These are phyloP conservation scores for Trialeurodes vaporariorum DNA, from an alignment of 1,140 invertebrate species.

Conservation along the genomic window DNA sequence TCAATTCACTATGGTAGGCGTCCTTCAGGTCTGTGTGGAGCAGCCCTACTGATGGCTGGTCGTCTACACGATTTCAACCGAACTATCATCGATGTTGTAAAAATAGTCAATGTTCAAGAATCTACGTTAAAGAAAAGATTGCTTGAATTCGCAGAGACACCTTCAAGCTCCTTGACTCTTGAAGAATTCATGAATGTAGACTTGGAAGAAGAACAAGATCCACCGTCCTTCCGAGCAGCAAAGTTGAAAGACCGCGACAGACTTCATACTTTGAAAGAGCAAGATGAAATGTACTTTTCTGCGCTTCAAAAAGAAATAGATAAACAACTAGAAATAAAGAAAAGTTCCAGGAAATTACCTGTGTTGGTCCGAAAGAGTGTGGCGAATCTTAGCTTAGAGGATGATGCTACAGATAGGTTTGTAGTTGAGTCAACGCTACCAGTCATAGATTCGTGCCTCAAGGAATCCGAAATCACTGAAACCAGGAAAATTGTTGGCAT, in stretches of 20 bases:
- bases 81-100: conserved; percentile 77
- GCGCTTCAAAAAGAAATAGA: conserved; percentile 64
- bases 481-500: neutral
- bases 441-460: neutral
- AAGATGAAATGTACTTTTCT: conserved; percentile 46
- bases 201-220: conserved; percentile 94
- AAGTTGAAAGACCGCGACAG: conserved; percentile 74
- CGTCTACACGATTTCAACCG: conserved; percentile 85
- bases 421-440: neutral
- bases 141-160: conserved; percentile 91
- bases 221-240: conserved; percentile 84
- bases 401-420: neutral
- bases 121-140: conserved; percentile 85
- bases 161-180: conserved; percentile 70
- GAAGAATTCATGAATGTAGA: conserved; percentile 97
- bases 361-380: neutral
- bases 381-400: neutral
- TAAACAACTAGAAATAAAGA: conserved; percentile 46
- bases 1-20: conserved; percentile 17
- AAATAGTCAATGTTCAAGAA: conserved; percentile 93
- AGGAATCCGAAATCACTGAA: neutral
- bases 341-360: neutral
- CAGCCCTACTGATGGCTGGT: conserved; percentile 85
- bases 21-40: conserved; percentile 24
- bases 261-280: conserved; percentile 46